Evolutionary conservation across 2,113 vertebrate species (phyloP).

Genomic region (Poecile atricapillus): DNA sequence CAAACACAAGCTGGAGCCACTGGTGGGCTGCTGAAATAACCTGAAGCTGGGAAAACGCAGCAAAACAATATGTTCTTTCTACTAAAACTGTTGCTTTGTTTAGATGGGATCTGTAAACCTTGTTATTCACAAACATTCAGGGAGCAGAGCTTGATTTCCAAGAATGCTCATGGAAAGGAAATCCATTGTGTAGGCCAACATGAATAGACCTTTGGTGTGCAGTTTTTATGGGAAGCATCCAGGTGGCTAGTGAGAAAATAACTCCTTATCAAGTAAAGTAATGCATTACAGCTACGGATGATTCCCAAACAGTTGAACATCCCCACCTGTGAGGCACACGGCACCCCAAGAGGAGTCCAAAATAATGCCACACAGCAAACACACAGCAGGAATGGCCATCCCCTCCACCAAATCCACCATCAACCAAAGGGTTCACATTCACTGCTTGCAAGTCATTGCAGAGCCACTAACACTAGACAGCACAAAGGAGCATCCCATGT

Average conservation of each 20-base stretch:
- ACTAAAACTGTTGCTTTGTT: conserved; percentile 12
- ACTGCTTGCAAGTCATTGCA: neutral
- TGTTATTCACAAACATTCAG: conserved; percentile 16
- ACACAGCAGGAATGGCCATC: neutral
- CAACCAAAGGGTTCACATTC: rapidly evolving
- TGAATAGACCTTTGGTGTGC: conserved; percentile 14
- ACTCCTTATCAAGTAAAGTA: neutral
- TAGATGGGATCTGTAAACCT: conserved; percentile 15
- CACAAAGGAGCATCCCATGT: neutral
- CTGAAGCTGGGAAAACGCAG: neutral
- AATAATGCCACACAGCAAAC: neutral
- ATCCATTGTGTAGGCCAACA: conserved; percentile 42
- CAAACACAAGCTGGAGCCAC: neutral
- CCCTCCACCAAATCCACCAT: neutral
- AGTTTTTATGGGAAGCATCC: conserved; percentile 23
- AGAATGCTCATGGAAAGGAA: conserved; percentile 52
- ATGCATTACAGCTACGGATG: neutral
- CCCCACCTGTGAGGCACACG: neutral
- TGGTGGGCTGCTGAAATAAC: neutral
- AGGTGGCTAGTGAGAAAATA: conserved; percentile 57
- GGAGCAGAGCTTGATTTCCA: conserved; percentile 45
- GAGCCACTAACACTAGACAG: neutral
- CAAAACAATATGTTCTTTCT: neutral
- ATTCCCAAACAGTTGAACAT: neutral
- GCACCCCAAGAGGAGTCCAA: neutral